Conservation (phyloP, 2,113 vertebrate genomes). For the Sus scrofa region DNA sequence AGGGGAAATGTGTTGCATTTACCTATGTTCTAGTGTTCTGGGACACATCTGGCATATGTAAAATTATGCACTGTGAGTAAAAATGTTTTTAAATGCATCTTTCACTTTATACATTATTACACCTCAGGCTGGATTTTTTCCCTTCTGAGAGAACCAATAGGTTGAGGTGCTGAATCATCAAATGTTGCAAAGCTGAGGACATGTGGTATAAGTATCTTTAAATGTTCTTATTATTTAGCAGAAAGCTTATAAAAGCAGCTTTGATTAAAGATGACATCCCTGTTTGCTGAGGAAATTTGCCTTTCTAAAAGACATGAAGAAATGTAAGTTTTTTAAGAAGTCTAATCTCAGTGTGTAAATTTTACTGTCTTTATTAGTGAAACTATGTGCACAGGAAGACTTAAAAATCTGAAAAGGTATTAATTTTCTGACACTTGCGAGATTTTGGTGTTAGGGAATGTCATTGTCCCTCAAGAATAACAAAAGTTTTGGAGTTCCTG, state of each 20-base stretch:
- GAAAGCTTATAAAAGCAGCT: constrained; percentile 56
- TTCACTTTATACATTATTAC: constrained; percentile 18
- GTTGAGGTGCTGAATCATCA: not conserved
- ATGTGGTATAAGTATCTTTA: constrained; percentile 51
- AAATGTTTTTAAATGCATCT: constrained; percentile 31
- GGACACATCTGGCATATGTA: not conserved
- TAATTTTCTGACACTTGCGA: not conserved
- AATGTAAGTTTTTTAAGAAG: constrained; percentile 89
- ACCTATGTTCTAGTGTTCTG: constrained; percentile 30
- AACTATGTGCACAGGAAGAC: constrained; percentile 1
- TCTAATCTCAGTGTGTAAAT: not conserved
- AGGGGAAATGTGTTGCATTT: constrained; percentile 25
- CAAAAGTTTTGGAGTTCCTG: too few species aligned
- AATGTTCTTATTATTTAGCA: constrained; percentile 79
- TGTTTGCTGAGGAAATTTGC: constrained; percentile 87
- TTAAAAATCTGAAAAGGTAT: constrained; percentile 7
- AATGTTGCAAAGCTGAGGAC: constrained; percentile 23
- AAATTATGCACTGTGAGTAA: not conserved
- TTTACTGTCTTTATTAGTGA: not conserved
- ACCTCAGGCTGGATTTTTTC: constrained; percentile 27
- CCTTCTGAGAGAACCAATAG: constrained; percentile 2
- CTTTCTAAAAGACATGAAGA: constrained; percentile 91
- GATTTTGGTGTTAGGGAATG: not conserved
- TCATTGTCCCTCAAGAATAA: constrained; percentile 52
- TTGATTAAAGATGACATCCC: constrained; percentile 84